Percentiles rank a stretch among this genome's conserved stretches.
Evolutionary conservation across 2,797 vertebrate genomes (phyloP).

Genomic region (Pseudochromis fuscus): DNA sequence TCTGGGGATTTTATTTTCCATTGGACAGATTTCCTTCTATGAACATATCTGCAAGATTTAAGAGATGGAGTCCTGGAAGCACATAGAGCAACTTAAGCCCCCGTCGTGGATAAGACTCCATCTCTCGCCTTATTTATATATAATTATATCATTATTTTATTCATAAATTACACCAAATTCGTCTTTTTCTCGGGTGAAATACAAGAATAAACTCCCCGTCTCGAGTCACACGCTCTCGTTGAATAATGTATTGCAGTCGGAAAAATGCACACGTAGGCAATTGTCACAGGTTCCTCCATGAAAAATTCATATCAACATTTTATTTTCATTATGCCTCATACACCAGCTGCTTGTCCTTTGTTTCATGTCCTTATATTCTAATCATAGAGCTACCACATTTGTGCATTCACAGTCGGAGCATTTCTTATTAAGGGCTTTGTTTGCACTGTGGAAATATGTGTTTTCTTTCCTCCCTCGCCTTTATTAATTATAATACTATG

Average conservation of each 20-base stretch:
- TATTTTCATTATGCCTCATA: constrained; percentile 80
- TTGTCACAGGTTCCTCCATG: constrained; percentile 82
- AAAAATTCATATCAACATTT: constrained; percentile 85
- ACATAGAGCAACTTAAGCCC: not conserved
- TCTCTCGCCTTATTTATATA: constrained; percentile 50
- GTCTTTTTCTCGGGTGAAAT: constrained; percentile 54
- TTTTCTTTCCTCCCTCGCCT: constrained; percentile 26
- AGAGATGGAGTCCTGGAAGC: not conserved
- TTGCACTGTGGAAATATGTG: constrained; percentile 50
- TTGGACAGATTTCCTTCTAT: constrained; percentile 14
- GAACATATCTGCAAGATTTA: constrained; percentile 35
- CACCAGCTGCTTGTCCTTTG: constrained; percentile 72
- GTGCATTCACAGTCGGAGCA: constrained; percentile 43
- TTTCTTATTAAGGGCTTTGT: constrained; percentile 61
- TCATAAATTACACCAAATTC: constrained; percentile 63
- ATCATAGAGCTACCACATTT: constrained; percentile 59
- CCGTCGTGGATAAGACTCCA: constrained; percentile 10
- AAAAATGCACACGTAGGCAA: constrained; percentile 78
- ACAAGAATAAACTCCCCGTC: constrained; percentile 68
- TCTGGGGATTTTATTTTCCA: constrained; percentile 29
- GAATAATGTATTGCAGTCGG: constrained; percentile 81
- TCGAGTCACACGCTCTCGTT: constrained; percentile 62
- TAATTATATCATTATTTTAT: constrained; percentile 62
- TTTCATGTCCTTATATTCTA: constrained; percentile 74
- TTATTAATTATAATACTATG: constrained; percentile 31